Percentiles rank a stretch among this genome's conserved stretches.
Evolutionary conservation across 1,140 invertebrate genomes (phyloP).

Genomic region (Caerostris darwini): DNA sequence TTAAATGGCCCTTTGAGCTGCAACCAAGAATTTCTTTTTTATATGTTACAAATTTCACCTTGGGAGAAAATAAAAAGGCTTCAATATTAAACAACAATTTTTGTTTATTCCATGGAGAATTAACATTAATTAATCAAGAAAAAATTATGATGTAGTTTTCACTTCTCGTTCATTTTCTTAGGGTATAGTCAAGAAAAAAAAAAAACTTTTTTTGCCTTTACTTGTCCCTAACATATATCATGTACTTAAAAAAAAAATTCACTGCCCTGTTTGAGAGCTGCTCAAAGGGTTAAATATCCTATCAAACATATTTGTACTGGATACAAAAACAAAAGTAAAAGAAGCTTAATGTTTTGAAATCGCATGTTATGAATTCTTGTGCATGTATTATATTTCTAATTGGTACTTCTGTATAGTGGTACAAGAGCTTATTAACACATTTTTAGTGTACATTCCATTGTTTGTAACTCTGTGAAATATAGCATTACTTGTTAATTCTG

Average conservation of each 20-base stretch:
- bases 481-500: constrained; percentile 72
- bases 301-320: constrained; percentile 71
- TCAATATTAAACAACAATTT: neutral
- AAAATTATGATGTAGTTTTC: neutral
- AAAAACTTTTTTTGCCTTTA: neutral
- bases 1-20: constrained; percentile 26
- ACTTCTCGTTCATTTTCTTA: too few species aligned
- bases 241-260: constrained; percentile 3
- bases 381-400: constrained; percentile 70
- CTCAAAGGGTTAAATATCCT: constrained; percentile 64
- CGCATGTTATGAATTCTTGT: constrained; percentile 77
- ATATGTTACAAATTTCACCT: neutral
- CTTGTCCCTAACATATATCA: neutral
- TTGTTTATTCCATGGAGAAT: neutral
- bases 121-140: neutral
- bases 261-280: constrained; percentile 10
- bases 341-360: constrained; percentile 77
- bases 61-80: neutral
- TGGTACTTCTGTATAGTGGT: constrained; percentile 77
- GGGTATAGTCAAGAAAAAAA: neutral
- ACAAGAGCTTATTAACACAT: constrained; percentile 77
- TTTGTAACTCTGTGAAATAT: constrained; percentile 74
- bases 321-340: constrained; percentile 47
- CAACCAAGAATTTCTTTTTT: neutral
- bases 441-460: constrained; percentile 78